Percentiles rank a stretch among this genome's conserved stretches.
These are phyloP conservation scores for Altica lythri DNA, from an alignment of 2,888 invertebrate species.

Conservation along the genomic window DNA sequence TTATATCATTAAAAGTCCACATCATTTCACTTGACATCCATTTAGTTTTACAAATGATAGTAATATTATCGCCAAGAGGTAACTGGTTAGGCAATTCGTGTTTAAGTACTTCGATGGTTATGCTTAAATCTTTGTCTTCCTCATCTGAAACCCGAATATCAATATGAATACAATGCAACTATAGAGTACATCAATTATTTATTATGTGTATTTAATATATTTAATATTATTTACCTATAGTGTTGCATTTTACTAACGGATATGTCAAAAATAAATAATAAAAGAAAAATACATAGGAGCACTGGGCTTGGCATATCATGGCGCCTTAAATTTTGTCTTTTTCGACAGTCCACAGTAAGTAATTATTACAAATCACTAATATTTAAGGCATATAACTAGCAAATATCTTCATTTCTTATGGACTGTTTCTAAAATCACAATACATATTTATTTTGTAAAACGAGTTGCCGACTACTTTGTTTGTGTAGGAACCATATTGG, in stretches of 20 bases:
- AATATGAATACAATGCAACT: too few relatives aligned
- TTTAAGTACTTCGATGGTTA: conserved; percentile 53
- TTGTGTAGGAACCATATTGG: conserved; percentile 49
- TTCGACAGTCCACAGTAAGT: conserved; percentile 37
- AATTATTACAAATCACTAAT: conserved; percentile 40
- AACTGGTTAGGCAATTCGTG: conserved; percentile 49
- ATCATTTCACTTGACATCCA: conserved; percentile 60
- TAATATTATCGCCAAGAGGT: conserved; percentile 58
- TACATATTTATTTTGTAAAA: conserved; percentile 42
- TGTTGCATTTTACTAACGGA: conserved; percentile 46
- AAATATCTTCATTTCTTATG: conserved; percentile 43
- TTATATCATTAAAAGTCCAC: conserved; percentile 65
- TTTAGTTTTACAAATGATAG: conserved; percentile 62
- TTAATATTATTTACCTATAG: conserved; percentile 48
- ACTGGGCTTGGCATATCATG: conserved; percentile 59
- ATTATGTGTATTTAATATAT: background rate
- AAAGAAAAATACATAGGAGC: conserved; percentile 47
- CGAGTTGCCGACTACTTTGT: conserved; percentile 50
- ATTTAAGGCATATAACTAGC: conserved; percentile 39
- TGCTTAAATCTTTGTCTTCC: conserved; percentile 50
- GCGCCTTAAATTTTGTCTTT: conserved; percentile 47
- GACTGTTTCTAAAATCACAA: conserved; percentile 44
- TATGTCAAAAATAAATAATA: conserved; percentile 47
- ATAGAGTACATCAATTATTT: background rate
- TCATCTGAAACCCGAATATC: conserved; percentile 40